These are phyloP conservation scores for Xerus inauris DNA, from an alignment of 2,113 vertebrate species.

Conservation along the genomic window DNA sequence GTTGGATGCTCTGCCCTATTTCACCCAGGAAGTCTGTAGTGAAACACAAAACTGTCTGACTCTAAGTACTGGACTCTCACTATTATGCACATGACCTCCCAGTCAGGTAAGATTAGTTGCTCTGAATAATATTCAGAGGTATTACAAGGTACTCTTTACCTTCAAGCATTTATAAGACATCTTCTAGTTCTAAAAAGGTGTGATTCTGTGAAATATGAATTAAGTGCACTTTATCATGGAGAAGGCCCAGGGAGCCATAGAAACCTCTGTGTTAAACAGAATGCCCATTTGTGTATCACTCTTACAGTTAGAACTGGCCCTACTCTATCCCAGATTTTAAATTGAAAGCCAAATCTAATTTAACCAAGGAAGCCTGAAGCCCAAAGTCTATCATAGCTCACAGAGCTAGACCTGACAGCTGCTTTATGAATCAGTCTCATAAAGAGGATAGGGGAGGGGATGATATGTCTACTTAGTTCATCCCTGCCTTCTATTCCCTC, in stretches of 20 bases:
- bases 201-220: constrained; percentile 65
- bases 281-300: constrained; percentile 66
- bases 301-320: constrained; percentile 65
- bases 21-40: not conserved
- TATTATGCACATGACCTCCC: not conserved
- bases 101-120: constrained; percentile 6
- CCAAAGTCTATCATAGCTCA: constrained; percentile 77
- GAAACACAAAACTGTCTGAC: not conserved
- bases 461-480: constrained; percentile 74
- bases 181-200: not conserved
- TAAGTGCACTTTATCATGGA: constrained; percentile 57
- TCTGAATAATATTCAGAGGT: not conserved
- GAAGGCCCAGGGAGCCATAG: constrained; percentile 29
- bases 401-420: constrained; percentile 76
- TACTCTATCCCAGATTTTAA: constrained; percentile 78
- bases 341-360: constrained; percentile 84
- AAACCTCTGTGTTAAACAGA: constrained; percentile 72
- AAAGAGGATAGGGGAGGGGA: constrained; percentile 33
- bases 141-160: not conserved
- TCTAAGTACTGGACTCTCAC: not conserved
- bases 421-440: constrained; percentile 63
- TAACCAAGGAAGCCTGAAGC: constrained; percentile 68
- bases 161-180: constrained; percentile 23
- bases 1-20: not conserved
- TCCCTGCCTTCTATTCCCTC: not conserved